Percentiles rank a stretch among this genome's conserved stretches.
Conservation (phyloP, 2,113 vertebrate species). For the Labeo catla region DNA sequence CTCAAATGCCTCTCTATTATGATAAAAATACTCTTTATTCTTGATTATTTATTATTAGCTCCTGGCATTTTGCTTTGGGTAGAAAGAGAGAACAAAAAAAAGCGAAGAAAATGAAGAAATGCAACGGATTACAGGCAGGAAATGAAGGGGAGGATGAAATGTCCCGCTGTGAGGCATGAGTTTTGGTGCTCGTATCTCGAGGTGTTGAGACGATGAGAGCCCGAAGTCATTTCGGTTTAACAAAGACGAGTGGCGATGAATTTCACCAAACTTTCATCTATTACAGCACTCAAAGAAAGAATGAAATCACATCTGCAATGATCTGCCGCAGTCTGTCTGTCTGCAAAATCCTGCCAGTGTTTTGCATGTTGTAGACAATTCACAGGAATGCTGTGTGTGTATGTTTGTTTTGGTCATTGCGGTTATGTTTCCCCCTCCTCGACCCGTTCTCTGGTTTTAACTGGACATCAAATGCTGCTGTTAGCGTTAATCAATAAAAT, state of each 20-base stretch:
- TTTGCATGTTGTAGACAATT: neutral
- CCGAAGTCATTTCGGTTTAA: neutral
- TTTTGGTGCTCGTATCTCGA: neutral
- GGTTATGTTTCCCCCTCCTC: conserved; percentile 21
- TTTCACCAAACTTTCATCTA: conserved; percentile 52
- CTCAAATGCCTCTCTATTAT: neutral
- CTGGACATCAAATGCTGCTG: conserved; percentile 43
- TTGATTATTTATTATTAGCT: conserved; percentile 32
- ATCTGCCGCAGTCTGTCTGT: neutral
- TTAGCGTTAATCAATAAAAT: conserved; percentile 53
- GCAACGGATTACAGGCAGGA: neutral
- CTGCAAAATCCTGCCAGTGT: neutral
- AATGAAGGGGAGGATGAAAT: conserved; percentile 5
- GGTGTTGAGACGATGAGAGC: conserved; percentile 13
- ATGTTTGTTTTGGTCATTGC: neutral
- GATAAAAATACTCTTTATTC: conserved; percentile 34
- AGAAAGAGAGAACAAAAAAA: conserved; percentile 4
- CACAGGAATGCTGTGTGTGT: neutral
- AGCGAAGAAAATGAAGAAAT: neutral
- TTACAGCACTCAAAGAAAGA: conserved; percentile 43
- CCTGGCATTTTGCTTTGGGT: conserved; percentile 33
- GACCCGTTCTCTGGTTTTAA: conserved; percentile 20
- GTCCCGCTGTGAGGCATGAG: conserved; percentile 29
- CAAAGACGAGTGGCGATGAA: conserved; percentile 37
- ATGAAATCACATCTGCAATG: neutral